Percentiles rank a stretch among this genome's conserved stretches.
These are phyloP conservation scores for Onychostoma macrolepis DNA, from an alignment of 2,113 vertebrate species.

Conservation along the genomic window DNA sequence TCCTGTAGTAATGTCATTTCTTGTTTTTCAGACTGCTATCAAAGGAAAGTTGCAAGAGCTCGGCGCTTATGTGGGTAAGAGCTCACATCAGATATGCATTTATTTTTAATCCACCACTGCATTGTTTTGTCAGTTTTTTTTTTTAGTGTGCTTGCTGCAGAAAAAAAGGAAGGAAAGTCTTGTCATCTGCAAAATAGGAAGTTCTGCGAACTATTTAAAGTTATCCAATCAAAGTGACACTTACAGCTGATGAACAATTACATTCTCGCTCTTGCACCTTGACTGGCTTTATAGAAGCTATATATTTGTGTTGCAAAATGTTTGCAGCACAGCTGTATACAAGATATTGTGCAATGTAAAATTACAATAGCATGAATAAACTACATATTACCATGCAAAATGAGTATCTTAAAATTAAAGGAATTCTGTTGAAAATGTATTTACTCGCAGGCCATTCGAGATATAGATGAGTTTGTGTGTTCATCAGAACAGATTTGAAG, in stretches of 20 bases:
- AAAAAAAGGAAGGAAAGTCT: neutral
- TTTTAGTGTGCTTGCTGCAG: neutral
- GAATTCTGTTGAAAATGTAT: too few relatives aligned
- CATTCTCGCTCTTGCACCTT: neutral
- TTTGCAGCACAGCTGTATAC: neutral
- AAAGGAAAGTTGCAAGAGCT: slow-evolving; percentile 96
- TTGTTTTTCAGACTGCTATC: slow-evolving; percentile 86
- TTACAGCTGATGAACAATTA: neutral
- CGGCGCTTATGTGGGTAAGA: slow-evolving; percentile 96
- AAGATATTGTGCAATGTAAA: neutral
- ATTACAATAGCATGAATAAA: neutral
- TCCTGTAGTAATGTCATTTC: neutral
- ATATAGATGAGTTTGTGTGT: too few relatives aligned
- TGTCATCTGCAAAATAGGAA: neutral
- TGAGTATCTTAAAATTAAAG: neutral
- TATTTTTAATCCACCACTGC: neutral
- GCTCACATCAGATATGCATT: neutral
- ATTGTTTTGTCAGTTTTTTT: neutral
- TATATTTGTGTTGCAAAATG: neutral
- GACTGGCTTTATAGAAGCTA: neutral
- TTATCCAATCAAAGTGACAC: neutral
- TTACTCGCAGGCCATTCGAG: too few relatives aligned
- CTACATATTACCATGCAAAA: neutral
- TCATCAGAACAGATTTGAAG: too few relatives aligned
- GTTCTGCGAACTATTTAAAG: neutral